Percentiles rank a stretch among this genome's conserved stretches.
These are phyloP conservation scores for Hypocryptadius cinnamomeus DNA, from an alignment of 2,113 vertebrate genomes.

Conservation along the genomic window DNA sequence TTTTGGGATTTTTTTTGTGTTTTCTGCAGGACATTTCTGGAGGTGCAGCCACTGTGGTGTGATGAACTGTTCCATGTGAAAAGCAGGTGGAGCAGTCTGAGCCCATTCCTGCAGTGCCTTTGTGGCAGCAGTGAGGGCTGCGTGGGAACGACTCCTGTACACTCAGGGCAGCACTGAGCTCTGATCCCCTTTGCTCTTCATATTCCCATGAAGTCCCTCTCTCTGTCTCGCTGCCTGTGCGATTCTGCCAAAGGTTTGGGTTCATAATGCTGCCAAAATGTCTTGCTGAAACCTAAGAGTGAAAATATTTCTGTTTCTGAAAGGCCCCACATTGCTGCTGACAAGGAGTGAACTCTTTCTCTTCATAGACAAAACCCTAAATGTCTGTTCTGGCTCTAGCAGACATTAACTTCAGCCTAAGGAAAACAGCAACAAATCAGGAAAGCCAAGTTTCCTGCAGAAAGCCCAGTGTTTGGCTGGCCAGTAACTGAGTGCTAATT, in stretches of 20 bases:
- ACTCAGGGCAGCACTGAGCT: neutral
- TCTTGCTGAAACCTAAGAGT: neutral
- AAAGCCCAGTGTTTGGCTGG: neutral
- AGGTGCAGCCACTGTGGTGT: neutral
- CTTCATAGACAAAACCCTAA: neutral
- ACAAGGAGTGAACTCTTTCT: neutral
- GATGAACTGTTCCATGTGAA: neutral
- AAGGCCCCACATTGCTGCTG: neutral
- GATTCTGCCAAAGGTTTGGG: neutral
- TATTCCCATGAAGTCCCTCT: neutral
- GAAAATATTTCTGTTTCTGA: constrained; percentile 27
- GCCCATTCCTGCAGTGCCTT: neutral
- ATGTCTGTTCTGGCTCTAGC: neutral
- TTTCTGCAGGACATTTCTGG: neutral
- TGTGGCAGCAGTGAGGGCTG: neutral
- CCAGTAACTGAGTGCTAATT: neutral
- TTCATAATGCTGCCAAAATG: neutral
- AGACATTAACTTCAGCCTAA: neutral
- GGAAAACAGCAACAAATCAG: constrained; percentile 35
- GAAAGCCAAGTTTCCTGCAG: constrained; percentile 31
- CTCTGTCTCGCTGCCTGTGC: neutral
- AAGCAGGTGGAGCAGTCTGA: neutral
- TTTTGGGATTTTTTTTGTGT: neutral
- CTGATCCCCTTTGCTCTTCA: neutral
- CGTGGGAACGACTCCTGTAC: neutral